Base-by-base conservation (phyloP, 2,888 invertebrate genomes). In the Andrena chrysosceles region DNA sequence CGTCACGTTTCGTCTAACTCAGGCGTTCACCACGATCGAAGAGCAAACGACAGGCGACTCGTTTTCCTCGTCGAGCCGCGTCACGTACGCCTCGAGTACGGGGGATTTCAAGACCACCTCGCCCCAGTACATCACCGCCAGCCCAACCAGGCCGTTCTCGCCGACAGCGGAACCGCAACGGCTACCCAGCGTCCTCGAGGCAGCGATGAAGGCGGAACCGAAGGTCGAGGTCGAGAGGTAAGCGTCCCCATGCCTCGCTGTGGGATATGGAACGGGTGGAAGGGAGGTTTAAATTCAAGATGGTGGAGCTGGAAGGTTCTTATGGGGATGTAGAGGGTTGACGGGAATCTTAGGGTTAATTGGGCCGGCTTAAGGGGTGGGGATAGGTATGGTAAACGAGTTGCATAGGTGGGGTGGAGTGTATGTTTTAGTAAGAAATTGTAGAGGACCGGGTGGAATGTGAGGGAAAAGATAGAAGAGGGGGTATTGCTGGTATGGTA, bases 151-250 rank as follows among this genome's bases (percentile, higher is more conserved):
- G 85, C 90, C 93, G 8, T 93, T 93, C 68, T 93, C 93, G 10
- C 93, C 93, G 3, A 85, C 88, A 4, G 94, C 94, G 13, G 94
- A 94, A 76, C 94, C 94, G 2, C 94, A 95, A 79, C 94, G 95
- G 86, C 89, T 95, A 83, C 96, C 97, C 33, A 97, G 97, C 26
- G 96, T 97, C n/a, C 94, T 97, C 56, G 97, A 97, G 93, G 97
- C 97, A 16, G 97, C 97, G 62, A 97, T 98, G 89, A 98, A 98
- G 93, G 97, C 97, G 16, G 97, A 98, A 90, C 98, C 98, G 8
- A 97, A 98, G 91, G 97, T 97, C 10, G 97, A 97, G 93, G 95
- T 95, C 20, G 95, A 95, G 88, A 94, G 95, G 90, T 94, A 70
- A 33, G 63, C 8, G 20, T 23, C 13, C 42, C 42, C 42, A 42